Percentiles rank a stretch among this genome's conserved stretches.
These are phyloP conservation scores for Etia nguti DNA, from an alignment of 2,113 vertebrate species.

Conservation along the genomic window DNA sequence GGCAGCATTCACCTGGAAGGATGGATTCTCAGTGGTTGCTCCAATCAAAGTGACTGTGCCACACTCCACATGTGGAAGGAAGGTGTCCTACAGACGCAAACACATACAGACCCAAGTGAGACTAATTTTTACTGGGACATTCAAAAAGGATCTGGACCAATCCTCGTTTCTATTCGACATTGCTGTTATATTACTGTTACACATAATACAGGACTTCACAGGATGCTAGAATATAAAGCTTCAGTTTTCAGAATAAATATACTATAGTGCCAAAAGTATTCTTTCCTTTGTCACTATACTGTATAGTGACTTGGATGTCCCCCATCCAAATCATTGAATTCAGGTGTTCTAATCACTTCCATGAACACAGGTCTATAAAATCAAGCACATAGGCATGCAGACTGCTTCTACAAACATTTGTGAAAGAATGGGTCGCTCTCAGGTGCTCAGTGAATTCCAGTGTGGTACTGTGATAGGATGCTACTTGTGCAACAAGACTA, in stretches of 20 bases:
- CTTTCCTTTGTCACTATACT: no score
- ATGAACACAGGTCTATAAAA: background rate
- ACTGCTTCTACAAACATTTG: background rate
- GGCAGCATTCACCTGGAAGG: slow-evolving; percentile 94
- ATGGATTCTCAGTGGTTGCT: slow-evolving; percentile 97
- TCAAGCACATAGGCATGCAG: background rate
- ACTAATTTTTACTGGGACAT: background rate
- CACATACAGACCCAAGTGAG: background rate
- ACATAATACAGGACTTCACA: background rate
- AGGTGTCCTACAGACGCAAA: slow-evolving; percentile 77
- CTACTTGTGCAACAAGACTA: no score
- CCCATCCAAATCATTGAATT: background rate
- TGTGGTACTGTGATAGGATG: no score
- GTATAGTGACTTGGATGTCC: background rate
- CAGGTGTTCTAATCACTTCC: background rate
- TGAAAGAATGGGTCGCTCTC: background rate
- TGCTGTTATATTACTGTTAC: background rate
- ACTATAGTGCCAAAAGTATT: background rate
- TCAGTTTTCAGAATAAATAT: background rate
- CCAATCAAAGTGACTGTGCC: slow-evolving; percentile 94
- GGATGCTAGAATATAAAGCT: background rate
- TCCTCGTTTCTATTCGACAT: background rate
- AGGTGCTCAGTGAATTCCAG: no score
- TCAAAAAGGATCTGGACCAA: background rate
- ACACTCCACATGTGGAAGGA: slow-evolving; percentile 96